Percentiles rank a stretch among this genome's conserved stretches.
These are phyloP conservation scores for Dichetophora obliterata DNA, from an alignment of 2,888 invertebrate species.

Conservation along the genomic window DNA sequence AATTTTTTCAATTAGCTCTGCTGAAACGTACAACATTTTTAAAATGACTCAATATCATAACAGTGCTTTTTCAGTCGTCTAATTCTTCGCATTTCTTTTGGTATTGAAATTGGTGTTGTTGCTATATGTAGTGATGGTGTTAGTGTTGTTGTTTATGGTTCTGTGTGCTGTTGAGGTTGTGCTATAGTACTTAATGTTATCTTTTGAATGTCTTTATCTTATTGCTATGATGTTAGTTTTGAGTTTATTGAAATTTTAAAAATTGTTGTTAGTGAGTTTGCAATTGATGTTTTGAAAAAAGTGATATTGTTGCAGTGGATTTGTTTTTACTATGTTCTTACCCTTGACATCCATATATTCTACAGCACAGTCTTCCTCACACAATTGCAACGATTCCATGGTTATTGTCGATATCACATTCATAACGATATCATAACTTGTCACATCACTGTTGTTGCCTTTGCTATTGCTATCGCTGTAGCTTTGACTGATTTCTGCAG, in stretches of 20 bases:
- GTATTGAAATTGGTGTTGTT: not conserved
- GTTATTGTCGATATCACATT: constrained; percentile 17
- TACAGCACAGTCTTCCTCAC: constrained; percentile 4
- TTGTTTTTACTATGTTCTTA: not conserved
- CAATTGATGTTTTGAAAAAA: not conserved
- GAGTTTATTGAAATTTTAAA: not conserved
- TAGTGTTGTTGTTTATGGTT: not conserved
- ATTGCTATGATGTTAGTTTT: not conserved
- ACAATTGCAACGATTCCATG: constrained; percentile 39
- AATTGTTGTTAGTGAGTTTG: not conserved
- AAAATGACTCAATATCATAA: not conserved
- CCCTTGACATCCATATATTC: not conserved
- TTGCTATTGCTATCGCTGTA: constrained; percentile 44
- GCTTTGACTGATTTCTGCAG: constrained; percentile 15
- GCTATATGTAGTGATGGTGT: no score
- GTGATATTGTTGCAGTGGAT: no score
- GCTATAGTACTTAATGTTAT: not conserved
- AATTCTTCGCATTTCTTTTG: not conserved
- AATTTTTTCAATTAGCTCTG: not conserved
- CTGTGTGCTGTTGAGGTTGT: not conserved
- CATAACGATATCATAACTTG: no score
- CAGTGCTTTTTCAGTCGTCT: not conserved
- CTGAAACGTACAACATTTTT: not conserved
- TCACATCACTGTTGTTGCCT: constrained; percentile 49
- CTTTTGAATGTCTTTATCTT: not conserved